phyloP scores from a whole-genome alignment of 2,113 vertebrate species.

The Corythornis madagascariensis region DNA sequence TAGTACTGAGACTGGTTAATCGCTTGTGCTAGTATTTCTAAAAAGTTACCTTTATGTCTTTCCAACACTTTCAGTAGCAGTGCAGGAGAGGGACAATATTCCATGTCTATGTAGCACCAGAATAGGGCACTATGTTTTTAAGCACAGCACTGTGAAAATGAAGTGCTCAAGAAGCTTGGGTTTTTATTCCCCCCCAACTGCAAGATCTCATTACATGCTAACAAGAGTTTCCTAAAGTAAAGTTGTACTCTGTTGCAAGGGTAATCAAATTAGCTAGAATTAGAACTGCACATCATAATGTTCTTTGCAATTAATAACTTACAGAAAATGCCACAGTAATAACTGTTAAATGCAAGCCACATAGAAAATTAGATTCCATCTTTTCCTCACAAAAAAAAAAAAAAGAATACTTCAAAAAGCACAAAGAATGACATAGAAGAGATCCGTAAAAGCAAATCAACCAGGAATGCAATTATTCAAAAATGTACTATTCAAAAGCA shows the following conservation, averaged over 20 bases:
- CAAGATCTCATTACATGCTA: conserved; percentile 31
- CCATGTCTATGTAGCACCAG: neutral
- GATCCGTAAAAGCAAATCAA: conserved; percentile 71
- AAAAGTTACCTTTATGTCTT: neutral
- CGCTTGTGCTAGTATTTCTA: neutral
- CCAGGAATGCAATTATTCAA: conserved; percentile 66
- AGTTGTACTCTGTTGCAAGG: conserved; percentile 36
- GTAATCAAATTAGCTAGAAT: conserved; percentile 64
- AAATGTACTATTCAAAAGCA: conserved; percentile 57
- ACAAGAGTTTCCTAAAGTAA: conserved; percentile 36
- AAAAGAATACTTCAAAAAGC: conserved; percentile 21
- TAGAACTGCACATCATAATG: conserved; percentile 55
- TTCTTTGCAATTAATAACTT: conserved; percentile 59
- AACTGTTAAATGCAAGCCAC: conserved; percentile 56
- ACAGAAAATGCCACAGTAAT: conserved; percentile 51
- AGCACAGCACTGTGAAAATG: neutral
- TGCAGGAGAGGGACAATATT: neutral
- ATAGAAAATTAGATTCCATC: conserved; percentile 58
- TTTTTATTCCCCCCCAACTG: neutral
- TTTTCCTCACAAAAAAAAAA: conserved; percentile 23
- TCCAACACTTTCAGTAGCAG: neutral
- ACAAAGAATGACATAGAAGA: conserved; percentile 35
- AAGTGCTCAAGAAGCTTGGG: neutral
- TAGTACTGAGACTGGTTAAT: neutral
- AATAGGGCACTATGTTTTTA: neutral